Evolutionary conservation across 2,888 invertebrate genomes (phyloP), one percentile per base, ranked within the genome.

Genomic region (Azorinus chamasolen): DNA sequence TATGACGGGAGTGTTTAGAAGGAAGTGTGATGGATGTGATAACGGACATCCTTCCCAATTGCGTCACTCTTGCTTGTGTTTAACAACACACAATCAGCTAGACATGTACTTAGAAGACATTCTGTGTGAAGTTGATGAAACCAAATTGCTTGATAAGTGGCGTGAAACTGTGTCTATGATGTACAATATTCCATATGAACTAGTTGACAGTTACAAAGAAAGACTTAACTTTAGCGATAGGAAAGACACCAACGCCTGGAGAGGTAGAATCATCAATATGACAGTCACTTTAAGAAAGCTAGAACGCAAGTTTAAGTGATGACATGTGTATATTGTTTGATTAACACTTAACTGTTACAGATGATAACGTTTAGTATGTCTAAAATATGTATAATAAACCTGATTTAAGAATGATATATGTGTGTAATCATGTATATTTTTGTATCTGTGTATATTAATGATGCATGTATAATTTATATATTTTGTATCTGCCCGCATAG

Each of bases 41-140:
- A 58, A 32, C 4, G 22, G 43, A 45, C 8, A 37, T 54, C 32
- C 68, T 18, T 77, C 72, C 5, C 77, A 77, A 64, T 16, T 2
- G 27, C 54, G 68, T 46, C 77, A 77, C 39, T 32, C 68, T 12
- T 77, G 72, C 50, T 37, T 77, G n/a, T 24, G 5, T 8, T 20
- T 68, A 20, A 53, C 66, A 12, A 58, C 61, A n/a, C 24, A 63
- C 27, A 57, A 71, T 20, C 71, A 71, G 27, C 43, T 76, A n/a
- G 43, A 51, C 8, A 27, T 71, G 24, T 66, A 76, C 54, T 76
- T 71, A 50, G 66, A 76, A 18, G 62, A 71, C 41, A 27, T 76
- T 71, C 51, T 76, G 6, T 3, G 18, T 4, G 62, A 57, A 62
- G 46, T 76, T 2, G 48, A 65, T 18, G 76, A 76, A 57, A 22